Evolutionary conservation across 2,113 vertebrate genomes (phyloP), one percentile per base, ranked within the genome.

Genomic region (Vombatus ursinus): DNA sequence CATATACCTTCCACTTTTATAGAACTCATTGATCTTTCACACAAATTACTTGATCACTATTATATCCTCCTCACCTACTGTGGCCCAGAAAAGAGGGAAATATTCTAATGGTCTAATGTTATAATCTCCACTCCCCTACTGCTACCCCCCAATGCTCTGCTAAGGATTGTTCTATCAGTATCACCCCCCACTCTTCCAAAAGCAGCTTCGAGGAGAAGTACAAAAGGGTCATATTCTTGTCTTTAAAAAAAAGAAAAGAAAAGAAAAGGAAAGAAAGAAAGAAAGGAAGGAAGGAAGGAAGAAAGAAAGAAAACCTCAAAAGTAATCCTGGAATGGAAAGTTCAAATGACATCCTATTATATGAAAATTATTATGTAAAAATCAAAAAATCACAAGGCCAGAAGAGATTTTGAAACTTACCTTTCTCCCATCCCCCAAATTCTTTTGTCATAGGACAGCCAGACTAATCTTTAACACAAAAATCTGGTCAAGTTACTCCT

Each of bases 381-480:
- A 95, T 93, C 49, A 54, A 19, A 89, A 12, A 96, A 96, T 89
- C 26, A 77, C 28, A 23, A 53, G 53, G 89, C 31, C 26, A 95
- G 49, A 92, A 94, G 25, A 51, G 90, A 94, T 94, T 84, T 93
- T 96, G 92, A 91, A 97, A 95, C 95, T 90, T 52, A 94, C 53
- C 92, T 94, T 92, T 92, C 61, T 77, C 37, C n/a, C 37, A 77
- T 44, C 7, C 68, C 37, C 16, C 31, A n/a, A 84, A 84, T 84
- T 84, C n/a, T 37, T 77, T 77, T 77, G 37, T 77, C 57, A 77
- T n/a, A 77, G 3, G 12, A 77, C 31, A 77, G n/a, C 16, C 7
- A 84, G 16, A 84, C 19, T 2, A 44, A 44, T 84, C 68, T 84
- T 84, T 84, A 84, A 44, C 68, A 84, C n/a, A 84, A n/a, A 84